phyloP scores from a whole-genome alignment of 2,113 vertebrate genomes.

The Mesocricetus auratus region DNA sequence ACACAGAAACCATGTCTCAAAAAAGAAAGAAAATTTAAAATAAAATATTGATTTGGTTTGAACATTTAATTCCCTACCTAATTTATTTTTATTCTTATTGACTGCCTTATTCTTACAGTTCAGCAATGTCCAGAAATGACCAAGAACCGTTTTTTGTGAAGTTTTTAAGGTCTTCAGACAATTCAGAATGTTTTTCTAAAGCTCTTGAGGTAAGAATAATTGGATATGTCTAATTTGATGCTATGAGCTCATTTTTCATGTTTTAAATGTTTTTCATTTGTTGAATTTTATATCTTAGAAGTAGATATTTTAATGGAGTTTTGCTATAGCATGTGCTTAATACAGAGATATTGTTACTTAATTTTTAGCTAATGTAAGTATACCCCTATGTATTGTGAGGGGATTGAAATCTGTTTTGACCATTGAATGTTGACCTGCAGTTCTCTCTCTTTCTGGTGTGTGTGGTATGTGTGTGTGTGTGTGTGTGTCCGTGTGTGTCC shows the following conservation, averaged over 20 bases:
- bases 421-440: background rate
- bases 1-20: background rate
- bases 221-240: background rate
- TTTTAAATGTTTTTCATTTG: slow-evolving; percentile 21
- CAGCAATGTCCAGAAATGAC: slow-evolving; percentile 89
- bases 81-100: slow-evolving; percentile 8
- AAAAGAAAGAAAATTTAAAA: too few species aligned
- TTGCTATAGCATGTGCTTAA: background rate
- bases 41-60: background rate
- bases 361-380: slow-evolving; percentile 4
- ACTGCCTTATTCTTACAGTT: slow-evolving; percentile 78
- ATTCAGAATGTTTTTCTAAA: slow-evolving; percentile 89
- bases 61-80: background rate
- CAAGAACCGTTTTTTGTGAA: slow-evolving; percentile 93
- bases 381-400: background rate
- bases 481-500: background rate
- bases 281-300: slow-evolving; percentile 47
- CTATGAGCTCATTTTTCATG: slow-evolving; percentile 10
- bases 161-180: slow-evolving; percentile 90
- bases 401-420: background rate
- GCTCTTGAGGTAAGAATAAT: slow-evolving; percentile 92
- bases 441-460: background rate
- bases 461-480: background rate
- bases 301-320: background rate
- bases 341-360: background rate